Base-by-base conservation (phyloP, 2,113 vertebrate species). In the Turdus rufiventris region DNA sequence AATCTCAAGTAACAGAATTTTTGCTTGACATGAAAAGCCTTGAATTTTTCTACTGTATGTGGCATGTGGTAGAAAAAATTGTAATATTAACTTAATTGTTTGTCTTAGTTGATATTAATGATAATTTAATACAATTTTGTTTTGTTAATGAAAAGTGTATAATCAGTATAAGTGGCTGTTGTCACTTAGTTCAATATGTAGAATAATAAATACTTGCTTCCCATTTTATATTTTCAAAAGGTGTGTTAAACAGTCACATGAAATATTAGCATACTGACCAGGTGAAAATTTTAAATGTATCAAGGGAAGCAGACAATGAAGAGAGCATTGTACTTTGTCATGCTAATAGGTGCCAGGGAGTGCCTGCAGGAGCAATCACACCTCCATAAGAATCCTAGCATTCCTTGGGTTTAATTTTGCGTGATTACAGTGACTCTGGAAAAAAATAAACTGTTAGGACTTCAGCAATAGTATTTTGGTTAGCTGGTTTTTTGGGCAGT, bases 1-100 rank as follows among this genome's bases (percentile, higher is more conserved):
- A 54, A 75, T 90, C 74, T 53, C 70, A 33, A 91, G 93, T 94
- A 94, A 88, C 31, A 83, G 40, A 68, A 42, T 92, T 95, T 94
- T 94, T 93, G 13, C 58, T 65, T 85, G 33, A 90, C 19, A 42
- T 31, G 73, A 94, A 61, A 86, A 70, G 28, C 31, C 25, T 74
- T 94, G 50, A 91, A 56, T 66, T 95, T 93, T 91, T 93, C 38
- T 74, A 25, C 78, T 86, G 45, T 62, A 47, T 4, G 17, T 76
- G 54, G 19, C 29, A 77, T 36, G 26, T 94, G 68, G 57, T 67
- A 65, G 21, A 63, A 53, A 53, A 86, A 77, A 38, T 8, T 83
- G 20, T 68, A 77, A 38, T 38, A 50, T 79, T 72, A 79, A 47
- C 12, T 45, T 85, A 43, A 88, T 38, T 63, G 25, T 62, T 84